phyloP scores from a whole-genome alignment of 2,888 invertebrate species.

The Cactoblastis cactorum region DNA sequence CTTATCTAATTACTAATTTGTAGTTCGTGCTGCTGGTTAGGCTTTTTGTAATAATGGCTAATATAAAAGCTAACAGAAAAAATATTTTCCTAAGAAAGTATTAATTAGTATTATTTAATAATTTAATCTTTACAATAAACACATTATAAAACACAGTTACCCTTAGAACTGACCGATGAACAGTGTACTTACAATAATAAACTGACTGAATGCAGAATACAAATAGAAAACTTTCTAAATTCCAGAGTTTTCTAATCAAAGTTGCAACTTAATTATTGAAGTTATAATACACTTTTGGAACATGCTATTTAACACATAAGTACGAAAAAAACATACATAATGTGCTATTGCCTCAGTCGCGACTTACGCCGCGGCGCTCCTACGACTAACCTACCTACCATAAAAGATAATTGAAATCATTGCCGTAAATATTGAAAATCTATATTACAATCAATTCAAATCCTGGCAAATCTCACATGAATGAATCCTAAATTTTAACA shows the following conservation, averaged over 20 bases:
- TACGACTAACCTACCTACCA: constrained; percentile 45
- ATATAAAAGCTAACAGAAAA: constrained; percentile 34
- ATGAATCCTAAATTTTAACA: constrained; percentile 52
- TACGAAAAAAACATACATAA: background rate
- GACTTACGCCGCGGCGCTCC: constrained; percentile 26
- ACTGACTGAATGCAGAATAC: constrained; percentile 19
- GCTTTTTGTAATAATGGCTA: constrained; percentile 16
- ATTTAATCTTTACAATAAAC: constrained; percentile 58
- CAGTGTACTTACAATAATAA: constrained; percentile 25
- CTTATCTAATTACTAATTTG: background rate
- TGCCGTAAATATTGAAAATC: constrained; percentile 7
- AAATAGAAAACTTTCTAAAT: constrained; percentile 9
- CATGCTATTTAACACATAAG: constrained; percentile 10
- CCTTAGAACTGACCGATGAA: constrained; percentile 52
- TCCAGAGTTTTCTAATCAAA: constrained; percentile 5
- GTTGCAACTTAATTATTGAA: constrained; percentile 12
- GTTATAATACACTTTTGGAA: constrained; percentile 12
- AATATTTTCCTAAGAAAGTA: constrained; percentile 53
- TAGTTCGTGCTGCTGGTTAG: background rate
- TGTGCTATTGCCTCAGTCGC: constrained; percentile 13
- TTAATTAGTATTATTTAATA: constrained; percentile 53
- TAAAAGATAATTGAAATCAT: constrained; percentile 30
- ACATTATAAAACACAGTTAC: constrained; percentile 59
- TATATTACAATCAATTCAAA: constrained; percentile 30
- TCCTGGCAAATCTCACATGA: constrained; percentile 35